Percentiles rank a stretch among this genome's conserved stretches.
Evolutionary conservation across 2,888 invertebrate species (phyloP).

Genomic region (Ormyrus rosae): DNA sequence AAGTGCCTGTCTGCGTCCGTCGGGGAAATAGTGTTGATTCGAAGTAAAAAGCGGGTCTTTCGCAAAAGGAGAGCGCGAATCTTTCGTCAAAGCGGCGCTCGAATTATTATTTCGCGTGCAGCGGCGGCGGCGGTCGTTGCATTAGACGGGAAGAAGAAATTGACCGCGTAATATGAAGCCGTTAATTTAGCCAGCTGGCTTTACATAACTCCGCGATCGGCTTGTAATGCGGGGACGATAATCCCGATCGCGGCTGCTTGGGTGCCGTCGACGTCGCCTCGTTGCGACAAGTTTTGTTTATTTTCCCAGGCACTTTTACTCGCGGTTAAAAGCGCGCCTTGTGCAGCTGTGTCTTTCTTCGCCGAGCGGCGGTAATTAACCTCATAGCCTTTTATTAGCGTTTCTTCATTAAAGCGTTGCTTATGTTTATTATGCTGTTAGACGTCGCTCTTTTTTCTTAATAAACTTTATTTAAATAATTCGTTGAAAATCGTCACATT

Average conservation of each 20-base stretch:
- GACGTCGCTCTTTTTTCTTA: neutral
- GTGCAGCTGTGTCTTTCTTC: too few species aligned
- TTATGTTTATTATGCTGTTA: neutral
- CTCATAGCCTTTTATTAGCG: too few species aligned
- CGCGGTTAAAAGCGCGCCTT: neutral
- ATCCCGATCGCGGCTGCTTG: neutral
- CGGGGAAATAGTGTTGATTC: neutral
- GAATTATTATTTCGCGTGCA: slow-evolving; percentile 13
- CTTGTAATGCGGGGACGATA: slow-evolving; percentile 6
- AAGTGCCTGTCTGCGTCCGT: too few species aligned
- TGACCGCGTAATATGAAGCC: slow-evolving; percentile 20
- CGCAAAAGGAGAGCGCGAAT: slow-evolving; percentile 17
- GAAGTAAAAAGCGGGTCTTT: neutral
- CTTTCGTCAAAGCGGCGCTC: slow-evolving; percentile 19
- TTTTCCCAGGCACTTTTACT: slow-evolving; percentile 8
- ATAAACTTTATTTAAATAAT: too few species aligned
- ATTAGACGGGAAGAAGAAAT: slow-evolving; percentile 16
- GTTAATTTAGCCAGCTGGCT: slow-evolving; percentile 1
- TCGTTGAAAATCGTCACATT: too few species aligned
- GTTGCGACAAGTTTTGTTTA: neutral
- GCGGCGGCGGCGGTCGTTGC: neutral
- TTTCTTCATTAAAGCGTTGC: neutral
- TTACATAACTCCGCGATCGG: slow-evolving; percentile 41
- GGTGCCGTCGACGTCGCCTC: too few species aligned
- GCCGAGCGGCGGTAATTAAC: too few species aligned